phyloP scores from a whole-genome alignment of 2,888 invertebrate species.

The Conistra vaccinii region DNA sequence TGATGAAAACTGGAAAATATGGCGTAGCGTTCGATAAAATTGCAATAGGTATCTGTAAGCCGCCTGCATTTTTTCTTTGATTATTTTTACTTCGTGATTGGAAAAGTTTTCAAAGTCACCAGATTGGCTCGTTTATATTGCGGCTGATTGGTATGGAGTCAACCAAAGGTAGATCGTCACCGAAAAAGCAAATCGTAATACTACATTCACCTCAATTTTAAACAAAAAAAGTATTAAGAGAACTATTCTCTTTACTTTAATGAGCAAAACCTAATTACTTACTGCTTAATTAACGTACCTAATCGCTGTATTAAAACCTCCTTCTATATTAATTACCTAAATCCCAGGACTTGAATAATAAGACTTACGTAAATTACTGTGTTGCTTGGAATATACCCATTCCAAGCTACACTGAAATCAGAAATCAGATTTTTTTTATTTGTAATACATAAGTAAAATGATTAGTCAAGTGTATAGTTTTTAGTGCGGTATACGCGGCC shows the following conservation, averaged over 20 bases:
- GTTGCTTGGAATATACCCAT: too few relatives aligned
- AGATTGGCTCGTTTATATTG: background rate
- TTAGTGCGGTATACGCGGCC: background rate
- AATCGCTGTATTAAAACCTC: constrained; percentile 16
- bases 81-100: constrained; percentile 32
- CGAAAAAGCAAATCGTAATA: background rate
- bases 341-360: background rate
- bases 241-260: background rate
- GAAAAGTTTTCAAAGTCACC: constrained; percentile 40
- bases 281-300: constrained; percentile 22
- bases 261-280: constrained; percentile 23
- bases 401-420: too few relatives aligned
- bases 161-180: background rate
- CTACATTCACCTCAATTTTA: background rate
- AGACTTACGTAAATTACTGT: background rate
- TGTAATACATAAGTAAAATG: background rate
- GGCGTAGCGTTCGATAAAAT: constrained; percentile 19
- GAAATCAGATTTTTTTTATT: too few relatives aligned
- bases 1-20: constrained; percentile 16
- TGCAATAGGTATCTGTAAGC: constrained; percentile 47
- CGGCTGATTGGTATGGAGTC: background rate
- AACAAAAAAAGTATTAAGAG: background rate
- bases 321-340: constrained; percentile 27
- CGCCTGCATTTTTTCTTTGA: constrained; percentile 19
- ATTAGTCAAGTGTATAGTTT: background rate